Evolutionary conservation across 30 jellyfish, hydroid and myxozoan genomes (phyloP).

Genomic region (Aurelia aurita): DNA sequence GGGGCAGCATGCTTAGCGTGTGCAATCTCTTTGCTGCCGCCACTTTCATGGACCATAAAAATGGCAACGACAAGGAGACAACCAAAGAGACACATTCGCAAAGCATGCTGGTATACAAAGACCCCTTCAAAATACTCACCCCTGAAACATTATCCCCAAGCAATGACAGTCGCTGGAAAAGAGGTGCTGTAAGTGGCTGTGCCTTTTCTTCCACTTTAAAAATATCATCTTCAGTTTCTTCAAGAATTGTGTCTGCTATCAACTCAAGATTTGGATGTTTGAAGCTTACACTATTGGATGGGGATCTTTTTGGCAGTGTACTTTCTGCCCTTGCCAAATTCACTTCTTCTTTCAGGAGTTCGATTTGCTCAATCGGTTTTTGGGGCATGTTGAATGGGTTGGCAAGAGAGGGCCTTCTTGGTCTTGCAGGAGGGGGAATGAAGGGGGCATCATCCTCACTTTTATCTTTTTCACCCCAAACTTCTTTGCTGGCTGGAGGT

Average conservation of each 20-base stretch:
- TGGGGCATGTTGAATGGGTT: constrained; percentile 84
- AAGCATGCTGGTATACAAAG: no score
- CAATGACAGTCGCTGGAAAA: constrained; percentile 64
- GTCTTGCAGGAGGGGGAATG: not conserved
- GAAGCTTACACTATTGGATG: constrained; percentile 3
- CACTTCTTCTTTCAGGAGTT: constrained; percentile 83
- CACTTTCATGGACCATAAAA: no score
- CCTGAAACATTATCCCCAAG: constrained; percentile 81
- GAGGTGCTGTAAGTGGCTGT: constrained; percentile 6
- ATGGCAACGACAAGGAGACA: no score
- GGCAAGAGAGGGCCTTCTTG: constrained; percentile 47
- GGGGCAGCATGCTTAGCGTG: no score
- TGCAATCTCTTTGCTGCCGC: no score
- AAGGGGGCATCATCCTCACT: not conserved
- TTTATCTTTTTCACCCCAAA: not conserved
- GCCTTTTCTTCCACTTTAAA: constrained; percentile 31
- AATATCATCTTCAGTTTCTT: constrained; percentile 30
- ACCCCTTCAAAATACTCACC: constrained; percentile 19
- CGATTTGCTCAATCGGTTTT: constrained; percentile 88
- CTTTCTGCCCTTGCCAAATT: constrained; percentile 64
- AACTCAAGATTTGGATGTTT: constrained; percentile 8
- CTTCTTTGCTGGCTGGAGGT: not conserved
- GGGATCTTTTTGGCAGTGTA: constrained; percentile 18
- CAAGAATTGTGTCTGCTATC: constrained; percentile 9
- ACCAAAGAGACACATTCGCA: no score